A percentile compares a stretch with the other conserved stretches of the same genome.
phyloP scores from a whole-genome alignment of 2,797 vertebrate genomes.

The Garrulus glandarius region DNA sequence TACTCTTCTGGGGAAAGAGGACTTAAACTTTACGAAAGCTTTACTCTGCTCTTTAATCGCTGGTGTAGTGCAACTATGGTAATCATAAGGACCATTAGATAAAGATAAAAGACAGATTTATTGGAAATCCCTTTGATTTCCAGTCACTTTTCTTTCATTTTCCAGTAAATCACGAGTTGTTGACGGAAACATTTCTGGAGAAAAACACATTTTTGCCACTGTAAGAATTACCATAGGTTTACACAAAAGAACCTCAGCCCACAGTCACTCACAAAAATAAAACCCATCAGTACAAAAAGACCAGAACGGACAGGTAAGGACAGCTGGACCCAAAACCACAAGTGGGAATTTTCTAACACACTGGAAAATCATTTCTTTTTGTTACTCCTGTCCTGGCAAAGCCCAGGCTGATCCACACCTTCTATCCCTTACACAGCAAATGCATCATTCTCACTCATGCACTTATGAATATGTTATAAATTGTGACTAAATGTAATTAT shows the following conservation, averaged over 20 bases:
- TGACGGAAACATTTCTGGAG: neutral
- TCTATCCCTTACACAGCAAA: neutral
- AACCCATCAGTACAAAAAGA: neutral
- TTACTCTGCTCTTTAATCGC: neutral
- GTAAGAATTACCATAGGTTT: neutral
- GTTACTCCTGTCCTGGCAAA: neutral
- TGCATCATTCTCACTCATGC: constrained; percentile 36
- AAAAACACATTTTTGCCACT: neutral
- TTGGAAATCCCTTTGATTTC: neutral
- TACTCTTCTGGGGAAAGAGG: neutral
- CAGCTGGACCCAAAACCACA: neutral
- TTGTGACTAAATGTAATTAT: constrained; percentile 68
- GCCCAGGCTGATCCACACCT: neutral
- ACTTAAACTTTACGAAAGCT: neutral
- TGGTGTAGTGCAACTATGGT: fast-evolving
- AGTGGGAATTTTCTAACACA: neutral
- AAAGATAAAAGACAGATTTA: neutral
- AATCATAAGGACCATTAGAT: neutral
- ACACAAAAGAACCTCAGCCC: neutral
- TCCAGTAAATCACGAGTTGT: neutral
- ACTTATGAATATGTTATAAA: constrained; percentile 59
- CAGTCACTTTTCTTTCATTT: neutral
- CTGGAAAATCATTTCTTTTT: neutral
- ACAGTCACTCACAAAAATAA: neutral
- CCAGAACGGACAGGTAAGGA: neutral